Conservation (phyloP, 2,113 vertebrate species). For the Diglossa brunneiventris region DNA sequence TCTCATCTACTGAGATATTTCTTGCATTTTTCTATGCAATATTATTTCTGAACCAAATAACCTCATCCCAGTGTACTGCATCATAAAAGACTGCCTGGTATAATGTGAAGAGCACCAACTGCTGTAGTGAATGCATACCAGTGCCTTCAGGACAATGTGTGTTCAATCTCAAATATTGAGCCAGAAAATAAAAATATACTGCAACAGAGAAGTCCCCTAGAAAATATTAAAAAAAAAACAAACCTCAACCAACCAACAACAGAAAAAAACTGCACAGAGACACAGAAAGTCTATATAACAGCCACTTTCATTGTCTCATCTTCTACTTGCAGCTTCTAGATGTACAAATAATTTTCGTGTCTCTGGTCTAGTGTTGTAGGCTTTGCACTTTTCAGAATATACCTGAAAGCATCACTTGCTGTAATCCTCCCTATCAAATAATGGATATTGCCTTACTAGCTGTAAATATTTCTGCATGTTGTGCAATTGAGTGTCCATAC, state of each 20-base stretch:
- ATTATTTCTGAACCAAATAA: not conserved
- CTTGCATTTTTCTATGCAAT: not conserved
- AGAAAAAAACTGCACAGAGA: not conserved
- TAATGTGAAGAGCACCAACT: accelerated
- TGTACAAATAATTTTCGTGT: not conserved
- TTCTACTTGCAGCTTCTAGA: not conserved
- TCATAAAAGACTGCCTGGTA: not conserved
- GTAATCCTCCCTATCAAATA: not conserved
- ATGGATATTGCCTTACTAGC: not conserved
- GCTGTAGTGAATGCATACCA: not conserved
- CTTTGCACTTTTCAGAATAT: not conserved
- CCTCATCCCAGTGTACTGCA: not conserved
- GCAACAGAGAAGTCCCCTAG: not conserved
- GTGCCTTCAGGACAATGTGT: not conserved
- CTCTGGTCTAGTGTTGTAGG: not conserved
- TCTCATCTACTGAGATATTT: not conserved
- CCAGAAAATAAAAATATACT: not conserved
- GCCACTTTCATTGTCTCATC: not conserved
- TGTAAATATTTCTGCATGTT: not conserved
- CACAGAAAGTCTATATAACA: not conserved
- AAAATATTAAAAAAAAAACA: too few species aligned
- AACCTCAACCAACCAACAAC: not conserved
- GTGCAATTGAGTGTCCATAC: not conserved
- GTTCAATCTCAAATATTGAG: not conserved
- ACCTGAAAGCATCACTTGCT: not conserved